phyloP scores from a whole-genome alignment of 2,113 vertebrate species.

The Strix uralensis region DNA sequence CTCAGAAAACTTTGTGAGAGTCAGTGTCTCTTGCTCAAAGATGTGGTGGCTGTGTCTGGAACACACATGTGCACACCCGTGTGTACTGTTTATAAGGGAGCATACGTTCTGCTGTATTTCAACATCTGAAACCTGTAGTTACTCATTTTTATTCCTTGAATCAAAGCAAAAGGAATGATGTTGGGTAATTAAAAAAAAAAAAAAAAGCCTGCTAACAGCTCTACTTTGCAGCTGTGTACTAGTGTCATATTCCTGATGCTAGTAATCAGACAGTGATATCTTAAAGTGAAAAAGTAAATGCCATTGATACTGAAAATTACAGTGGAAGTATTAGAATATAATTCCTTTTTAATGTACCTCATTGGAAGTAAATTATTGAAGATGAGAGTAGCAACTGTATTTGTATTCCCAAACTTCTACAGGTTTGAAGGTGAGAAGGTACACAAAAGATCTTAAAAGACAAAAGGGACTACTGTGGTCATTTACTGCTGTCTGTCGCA shows the following conservation, averaged over 20 bases:
- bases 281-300: background rate
- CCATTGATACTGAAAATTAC: background rate
- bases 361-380: background rate
- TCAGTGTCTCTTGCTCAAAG: background rate
- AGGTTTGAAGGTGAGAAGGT: background rate
- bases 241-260: background rate
- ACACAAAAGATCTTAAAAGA: background rate
- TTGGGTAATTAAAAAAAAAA: background rate
- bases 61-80: background rate
- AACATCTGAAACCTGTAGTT: background rate
- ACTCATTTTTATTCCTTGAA: background rate
- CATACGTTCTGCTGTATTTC: rapidly evolving
- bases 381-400: background rate
- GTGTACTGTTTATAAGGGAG: background rate
- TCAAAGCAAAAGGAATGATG: background rate
- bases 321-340: background rate
- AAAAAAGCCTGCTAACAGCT: background rate
- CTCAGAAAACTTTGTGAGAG: background rate
- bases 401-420: background rate
- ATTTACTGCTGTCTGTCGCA: background rate
- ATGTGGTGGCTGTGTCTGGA: background rate
- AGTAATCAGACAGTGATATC: background rate
- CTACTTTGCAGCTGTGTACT: background rate
- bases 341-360: background rate
- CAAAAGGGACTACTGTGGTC: background rate